phyloP scores from a whole-genome alignment of 2,113 vertebrate species.

The Trematocara zebra region DNA sequence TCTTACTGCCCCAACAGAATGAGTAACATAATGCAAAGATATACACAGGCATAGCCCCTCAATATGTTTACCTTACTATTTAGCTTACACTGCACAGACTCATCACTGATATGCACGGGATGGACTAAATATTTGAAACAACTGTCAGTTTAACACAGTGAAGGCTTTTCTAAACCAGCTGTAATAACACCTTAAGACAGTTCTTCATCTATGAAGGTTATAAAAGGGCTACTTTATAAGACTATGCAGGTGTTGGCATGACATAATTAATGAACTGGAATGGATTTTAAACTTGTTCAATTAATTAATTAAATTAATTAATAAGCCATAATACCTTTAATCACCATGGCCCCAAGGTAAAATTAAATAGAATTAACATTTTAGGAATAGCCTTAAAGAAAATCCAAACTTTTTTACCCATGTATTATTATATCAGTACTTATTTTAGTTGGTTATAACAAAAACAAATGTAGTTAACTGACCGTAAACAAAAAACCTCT shows the following conservation, averaged over 20 bases:
- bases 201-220: background rate
- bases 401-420: rapidly evolving
- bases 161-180: background rate
- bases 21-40: background rate
- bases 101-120: background rate
- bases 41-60: background rate
- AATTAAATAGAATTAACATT: background rate
- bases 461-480: background rate
- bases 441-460: background rate
- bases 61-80: background rate
- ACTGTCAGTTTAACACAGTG: background rate
- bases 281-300: background rate
- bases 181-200: background rate
- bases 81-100: background rate
- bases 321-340: background rate
- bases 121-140: background rate
- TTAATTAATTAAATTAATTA: background rate
- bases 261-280: background rate
- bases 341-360: background rate
- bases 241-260: background rate
- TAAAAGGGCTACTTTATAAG: background rate
- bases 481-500: background rate
- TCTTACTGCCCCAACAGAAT: background rate
- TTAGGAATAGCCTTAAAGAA: background rate
- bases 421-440: background rate